A percentile compares a stretch with the other conserved stretches of the same genome.
Conservation (phyloP, 2,888 invertebrate species). For the Leptopilina drosophilae region DNA sequence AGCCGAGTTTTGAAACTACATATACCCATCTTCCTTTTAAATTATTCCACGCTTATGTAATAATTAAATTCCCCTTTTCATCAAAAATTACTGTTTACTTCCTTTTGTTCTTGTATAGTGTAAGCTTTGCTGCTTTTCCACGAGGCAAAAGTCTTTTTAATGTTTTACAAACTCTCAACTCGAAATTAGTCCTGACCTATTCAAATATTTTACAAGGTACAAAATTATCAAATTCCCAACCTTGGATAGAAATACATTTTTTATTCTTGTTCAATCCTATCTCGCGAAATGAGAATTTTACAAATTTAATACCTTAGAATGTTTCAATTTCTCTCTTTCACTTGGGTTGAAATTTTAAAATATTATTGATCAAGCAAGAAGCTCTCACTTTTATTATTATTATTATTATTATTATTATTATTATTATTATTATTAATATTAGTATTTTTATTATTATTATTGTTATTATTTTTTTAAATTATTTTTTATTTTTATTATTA, state of each 20-base stretch:
- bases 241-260: neutral
- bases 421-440: too few relatives aligned
- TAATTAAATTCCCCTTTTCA: slow-evolving; percentile 9
- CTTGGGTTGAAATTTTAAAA: neutral
- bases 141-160: slow-evolving; percentile 11
- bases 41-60: slow-evolving; percentile 3
- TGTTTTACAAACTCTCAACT: slow-evolving; percentile 15
- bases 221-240: slow-evolving; percentile 8
- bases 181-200: slow-evolving; percentile 17
- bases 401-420: too few relatives aligned
- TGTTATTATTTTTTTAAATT: too few relatives aligned
- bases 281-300: slow-evolving; percentile 2
- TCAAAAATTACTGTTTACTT: slow-evolving; percentile 16
- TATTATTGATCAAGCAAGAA: too few relatives aligned
- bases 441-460: too few relatives aligned
- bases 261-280: neutral
- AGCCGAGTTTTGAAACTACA: slow-evolving; percentile 2
- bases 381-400: too few relatives aligned
- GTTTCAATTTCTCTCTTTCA: neutral
- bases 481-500: too few relatives aligned
- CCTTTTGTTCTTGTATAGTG: neutral
- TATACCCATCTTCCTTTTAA: neutral
- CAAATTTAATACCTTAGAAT: neutral
- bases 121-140: neutral
- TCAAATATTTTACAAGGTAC: slow-evolving; percentile 4